phyloP scores from a whole-genome alignment of 2,113 vertebrate genomes.

The Lagopus muta region DNA sequence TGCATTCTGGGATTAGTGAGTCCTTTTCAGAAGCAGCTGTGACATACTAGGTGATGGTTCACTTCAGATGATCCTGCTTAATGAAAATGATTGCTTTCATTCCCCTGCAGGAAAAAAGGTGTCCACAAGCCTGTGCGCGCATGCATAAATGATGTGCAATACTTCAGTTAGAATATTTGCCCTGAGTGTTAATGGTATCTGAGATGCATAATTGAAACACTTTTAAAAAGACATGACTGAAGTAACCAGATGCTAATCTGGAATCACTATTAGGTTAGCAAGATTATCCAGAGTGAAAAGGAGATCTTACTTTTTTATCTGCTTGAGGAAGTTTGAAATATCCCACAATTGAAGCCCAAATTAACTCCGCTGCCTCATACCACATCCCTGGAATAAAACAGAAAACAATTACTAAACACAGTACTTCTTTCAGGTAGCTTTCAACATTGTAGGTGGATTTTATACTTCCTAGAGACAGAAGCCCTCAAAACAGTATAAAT shows the following conservation, averaged over 20 bases:
- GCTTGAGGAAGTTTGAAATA: conserved; percentile 88
- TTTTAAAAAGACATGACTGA: background rate
- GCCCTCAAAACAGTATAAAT: background rate
- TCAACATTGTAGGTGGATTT: background rate
- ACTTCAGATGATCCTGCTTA: background rate
- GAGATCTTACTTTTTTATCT: conserved; percentile 88
- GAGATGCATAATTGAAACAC: background rate
- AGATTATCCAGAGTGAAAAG: background rate
- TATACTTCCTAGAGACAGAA: background rate
- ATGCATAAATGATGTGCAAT: background rate
- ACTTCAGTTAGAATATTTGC: background rate
- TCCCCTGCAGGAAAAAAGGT: background rate
- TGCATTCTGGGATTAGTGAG: background rate
- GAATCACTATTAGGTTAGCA: background rate
- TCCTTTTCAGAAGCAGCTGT: background rate
- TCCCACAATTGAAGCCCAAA: conserved; percentile 90
- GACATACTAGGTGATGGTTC: background rate
- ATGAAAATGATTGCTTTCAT: background rate
- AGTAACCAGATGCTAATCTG: background rate
- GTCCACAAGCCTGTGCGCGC: background rate
- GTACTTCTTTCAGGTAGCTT: background rate
- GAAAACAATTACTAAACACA: background rate
- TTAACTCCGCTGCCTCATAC: conserved; percentile 90
- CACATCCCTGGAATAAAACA: conserved; percentile 86
- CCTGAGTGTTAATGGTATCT: background rate